Percentiles rank a stretch among this genome's conserved stretches.
Conservation (phyloP, 1,140 invertebrate species). For the Drosophila suzukii region DNA sequence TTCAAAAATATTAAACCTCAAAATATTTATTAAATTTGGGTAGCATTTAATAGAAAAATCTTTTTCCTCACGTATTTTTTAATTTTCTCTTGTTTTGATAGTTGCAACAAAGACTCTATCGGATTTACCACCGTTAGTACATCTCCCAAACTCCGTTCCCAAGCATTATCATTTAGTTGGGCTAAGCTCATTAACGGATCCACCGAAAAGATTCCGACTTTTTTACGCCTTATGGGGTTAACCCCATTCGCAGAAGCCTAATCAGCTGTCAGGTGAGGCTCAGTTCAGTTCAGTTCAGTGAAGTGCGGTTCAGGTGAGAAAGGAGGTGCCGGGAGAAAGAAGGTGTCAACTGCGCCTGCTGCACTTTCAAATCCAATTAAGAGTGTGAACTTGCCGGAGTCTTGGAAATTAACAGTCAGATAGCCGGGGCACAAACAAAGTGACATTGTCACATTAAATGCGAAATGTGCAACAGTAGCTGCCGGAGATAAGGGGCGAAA, state of each 20-base stretch:
- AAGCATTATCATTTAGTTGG: constrained; percentile 54
- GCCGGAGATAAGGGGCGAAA: constrained; percentile 34
- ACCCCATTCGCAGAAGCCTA: constrained; percentile 68
- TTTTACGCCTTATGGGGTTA: constrained; percentile 39
- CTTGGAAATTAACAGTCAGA: constrained; percentile 74
- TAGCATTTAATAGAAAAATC: background rate
- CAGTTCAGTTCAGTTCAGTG: constrained; percentile 22
- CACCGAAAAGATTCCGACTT: constrained; percentile 18
- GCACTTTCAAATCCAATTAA: constrained; percentile 81
- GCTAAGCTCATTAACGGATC: constrained; percentile 49
- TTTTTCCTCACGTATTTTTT: background rate
- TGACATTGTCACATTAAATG: constrained; percentile 80
- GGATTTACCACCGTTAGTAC: background rate
- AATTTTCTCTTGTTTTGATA: constrained; percentile 4
- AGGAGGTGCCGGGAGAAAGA: constrained; percentile 2
- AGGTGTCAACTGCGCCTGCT: constrained; percentile 50
- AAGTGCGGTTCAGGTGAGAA: constrained; percentile 1
- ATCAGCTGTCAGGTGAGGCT: constrained; percentile 67
- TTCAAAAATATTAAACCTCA: background rate
- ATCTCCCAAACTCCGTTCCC: constrained; percentile 11
- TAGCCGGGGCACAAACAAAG: constrained; percentile 58
- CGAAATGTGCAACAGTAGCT: constrained; percentile 76
- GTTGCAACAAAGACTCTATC: background rate
- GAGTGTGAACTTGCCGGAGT: constrained; percentile 73
- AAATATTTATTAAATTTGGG: no score